Evolutionary conservation across 2,888 invertebrate species (phyloP).

Genomic region (Parochlus steinenii): DNA sequence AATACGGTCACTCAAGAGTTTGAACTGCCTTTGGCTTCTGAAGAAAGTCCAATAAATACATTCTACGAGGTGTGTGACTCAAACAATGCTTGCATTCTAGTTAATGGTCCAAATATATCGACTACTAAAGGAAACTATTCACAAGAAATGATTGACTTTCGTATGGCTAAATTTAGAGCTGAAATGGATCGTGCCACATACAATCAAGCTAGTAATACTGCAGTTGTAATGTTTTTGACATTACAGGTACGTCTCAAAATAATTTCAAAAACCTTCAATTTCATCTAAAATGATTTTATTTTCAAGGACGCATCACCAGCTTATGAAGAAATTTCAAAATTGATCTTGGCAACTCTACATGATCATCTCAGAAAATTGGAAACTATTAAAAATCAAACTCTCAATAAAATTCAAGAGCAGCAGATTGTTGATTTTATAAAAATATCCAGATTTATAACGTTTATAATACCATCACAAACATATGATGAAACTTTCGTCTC

Average conservation of each 20-base stretch:
- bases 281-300: too few species aligned
- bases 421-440: slow-evolving; percentile 6
- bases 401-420: background rate
- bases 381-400: background rate
- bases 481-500: slow-evolving; percentile 7
- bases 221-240: slow-evolving; percentile 2
- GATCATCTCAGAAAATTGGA: background rate
- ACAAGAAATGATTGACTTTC: slow-evolving; percentile 1
- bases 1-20: background rate
- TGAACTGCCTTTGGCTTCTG: slow-evolving; percentile 5
- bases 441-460: slow-evolving; percentile 3
- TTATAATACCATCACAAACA: background rate
- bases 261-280: too few species aligned
- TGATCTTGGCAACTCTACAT: slow-evolving; percentile 1
- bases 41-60: slow-evolving; percentile 4
- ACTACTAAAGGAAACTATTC: background rate
- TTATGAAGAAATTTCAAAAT: slow-evolving; percentile 2
- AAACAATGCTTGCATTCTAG: background rate
- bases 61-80: slow-evolving; percentile 7
- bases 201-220: background rate
- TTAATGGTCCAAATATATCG: background rate
- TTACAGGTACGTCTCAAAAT: too few species aligned
- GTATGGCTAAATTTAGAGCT: slow-evolving; percentile 1
- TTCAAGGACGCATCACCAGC: background rate
- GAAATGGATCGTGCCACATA: background rate